Evolutionary conservation across 1,140 invertebrate genomes (phyloP), one percentile per base, ranked within the genome.

Genomic region (Yoshiicerus persimilis): DNA sequence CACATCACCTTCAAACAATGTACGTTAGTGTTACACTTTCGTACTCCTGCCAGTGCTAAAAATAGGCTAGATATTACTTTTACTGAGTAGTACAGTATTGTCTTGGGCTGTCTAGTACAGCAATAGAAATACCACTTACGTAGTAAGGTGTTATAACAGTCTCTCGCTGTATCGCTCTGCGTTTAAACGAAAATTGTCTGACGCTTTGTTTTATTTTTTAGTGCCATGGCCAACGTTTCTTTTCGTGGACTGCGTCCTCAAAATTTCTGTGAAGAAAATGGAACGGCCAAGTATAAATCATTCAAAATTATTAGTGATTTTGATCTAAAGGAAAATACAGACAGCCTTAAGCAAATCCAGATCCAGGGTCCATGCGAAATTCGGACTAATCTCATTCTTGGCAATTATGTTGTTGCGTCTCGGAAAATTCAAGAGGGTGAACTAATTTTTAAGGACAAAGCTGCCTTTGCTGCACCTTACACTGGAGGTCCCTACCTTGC

Each of bases 361-460:
- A 86, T 88, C 36, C 83, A 87, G 32, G 85, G 80, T 2, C 86
- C 86, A 13, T 77, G 86, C 6, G 25, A 85, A 66, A 47, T 89
- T 20, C 27, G 34, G 20, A 36, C 30, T 20, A 89, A 77, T 86
- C 62, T 56, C 0, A 88, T 88, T 23, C 87, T 85, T 47, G 89
- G 89, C 13, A 88, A 88, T 80, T 85, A 90, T 85, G 87, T 90
- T 9, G 86, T 90, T 5, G 89, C 89, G 3, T 84, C 87, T 20
- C 75, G 89, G 16, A 23, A n/a, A 62, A 90, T 90, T 62, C 32
- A 88, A 87, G 39, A 77, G 8, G 89, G 89, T 4, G 89, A 90
- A 84, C 23, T 90, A 25, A 85, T 90, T 25, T 66, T 80, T 39
- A 36, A 41, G 3, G 87, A 90, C 30, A 27, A 77, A 13, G 87